Percentiles rank a stretch among this genome's conserved stretches.
phyloP scores from a whole-genome alignment of 1,140 invertebrate genomes.

The Cepaea nemoralis region DNA sequence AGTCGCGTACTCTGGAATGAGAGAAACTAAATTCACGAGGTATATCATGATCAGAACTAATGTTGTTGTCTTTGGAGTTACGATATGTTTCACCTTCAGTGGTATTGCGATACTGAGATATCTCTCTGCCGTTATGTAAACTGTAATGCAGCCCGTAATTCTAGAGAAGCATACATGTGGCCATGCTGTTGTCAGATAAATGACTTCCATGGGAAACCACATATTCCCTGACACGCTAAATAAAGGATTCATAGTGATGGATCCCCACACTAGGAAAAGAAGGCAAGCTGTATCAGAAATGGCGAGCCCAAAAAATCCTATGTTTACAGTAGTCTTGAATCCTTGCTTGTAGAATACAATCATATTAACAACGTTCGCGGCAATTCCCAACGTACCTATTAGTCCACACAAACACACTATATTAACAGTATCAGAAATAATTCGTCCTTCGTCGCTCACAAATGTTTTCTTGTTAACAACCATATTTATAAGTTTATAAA shows the following conservation, averaged over 20 bases:
- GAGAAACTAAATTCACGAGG: background rate
- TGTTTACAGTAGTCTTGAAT: slow-evolving; percentile 7
- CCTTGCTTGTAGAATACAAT: slow-evolving; percentile 8
- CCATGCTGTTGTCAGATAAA: too few relatives aligned
- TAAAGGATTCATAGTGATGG: slow-evolving; percentile 2
- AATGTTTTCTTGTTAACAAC: too few relatives aligned
- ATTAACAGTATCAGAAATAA: background rate
- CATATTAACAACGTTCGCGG: background rate
- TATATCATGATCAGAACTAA: background rate
- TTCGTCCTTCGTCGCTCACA: background rate
- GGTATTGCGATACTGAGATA: too few relatives aligned
- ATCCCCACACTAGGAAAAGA: background rate
- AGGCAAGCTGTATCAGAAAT: background rate
- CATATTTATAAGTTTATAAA: too few relatives aligned
- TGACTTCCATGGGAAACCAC: too few relatives aligned
- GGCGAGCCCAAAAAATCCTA: background rate
- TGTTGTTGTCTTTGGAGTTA: background rate
- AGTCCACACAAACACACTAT: background rate
- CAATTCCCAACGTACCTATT: background rate
- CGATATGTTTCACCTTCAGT: too few relatives aligned
- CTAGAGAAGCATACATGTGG: too few relatives aligned
- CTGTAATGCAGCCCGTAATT: too few relatives aligned
- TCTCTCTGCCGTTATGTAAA: too few relatives aligned
- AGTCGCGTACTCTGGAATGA: background rate
- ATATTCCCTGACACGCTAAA: background rate